Evolutionary conservation across 2,888 invertebrate species (phyloP), one percentile per base, ranked within the genome.

Genomic region (Protophormia terraenovae): DNA sequence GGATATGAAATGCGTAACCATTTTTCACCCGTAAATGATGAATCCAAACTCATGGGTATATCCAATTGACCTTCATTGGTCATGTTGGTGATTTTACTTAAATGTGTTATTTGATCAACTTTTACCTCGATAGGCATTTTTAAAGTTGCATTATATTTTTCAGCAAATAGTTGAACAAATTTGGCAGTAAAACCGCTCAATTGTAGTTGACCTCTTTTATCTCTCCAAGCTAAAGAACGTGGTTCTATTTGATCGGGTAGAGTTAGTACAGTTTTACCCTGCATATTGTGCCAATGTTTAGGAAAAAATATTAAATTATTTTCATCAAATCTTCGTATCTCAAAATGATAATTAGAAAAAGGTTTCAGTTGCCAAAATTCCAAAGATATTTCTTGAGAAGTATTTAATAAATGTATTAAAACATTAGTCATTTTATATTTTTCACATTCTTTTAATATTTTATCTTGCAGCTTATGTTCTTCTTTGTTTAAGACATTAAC

Each of bases 81-180:
- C 69, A 76, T 58, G 6, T 69, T n/a, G n/a, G 22, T 24, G 29
- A 45, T 32, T 3, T 29, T 27, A 8, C 29, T 75, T 67, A 73
- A 53, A 29, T 47, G 27, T 2, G 8, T 27, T 1, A 35, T 10
- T 62, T 4, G 16, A 14, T 1, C n/a, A 3, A 19, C 16, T n/a
- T 60, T 27, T 12, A 67, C 6, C n/a, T n/a, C 5, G 35, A 3
- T 1, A 38, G 0, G 16, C 41, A 64, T 69, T 24, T 71, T n/a
- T 10, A 87, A 55, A 2, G 80, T 87, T 0, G 88, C 90, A 69
- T 91, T 91, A 0, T 88, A 41, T 0, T 83, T 79, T 8, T n/a
- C 38, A 0, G 77, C 88, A 78, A 89, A 91, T n/a, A 86, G 84
- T 4, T 7, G 6, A 1, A 89, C 35, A 4, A 90, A 72, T 1